phyloP scores from a whole-genome alignment of 1,140 invertebrate genomes.

The Ceratitis capitata region DNA sequence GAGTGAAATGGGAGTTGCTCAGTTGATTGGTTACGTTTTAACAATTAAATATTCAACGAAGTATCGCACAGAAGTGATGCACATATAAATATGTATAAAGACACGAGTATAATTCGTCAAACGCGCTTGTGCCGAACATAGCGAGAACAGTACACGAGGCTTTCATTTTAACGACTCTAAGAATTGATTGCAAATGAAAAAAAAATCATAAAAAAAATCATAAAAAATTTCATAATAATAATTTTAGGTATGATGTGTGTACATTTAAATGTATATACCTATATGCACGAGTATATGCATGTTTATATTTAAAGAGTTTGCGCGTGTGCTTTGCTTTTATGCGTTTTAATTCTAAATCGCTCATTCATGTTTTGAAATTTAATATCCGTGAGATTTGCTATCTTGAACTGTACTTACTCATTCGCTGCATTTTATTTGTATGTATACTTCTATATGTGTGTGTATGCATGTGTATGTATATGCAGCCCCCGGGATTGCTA shows the following conservation, averaged over 20 bases:
- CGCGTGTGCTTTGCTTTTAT: not conserved
- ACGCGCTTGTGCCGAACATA: not conserved
- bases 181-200: too few relatives aligned
- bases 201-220: too few relatives aligned
- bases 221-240: too few relatives aligned
- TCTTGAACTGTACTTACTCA: not conserved
- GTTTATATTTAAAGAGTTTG: not conserved
- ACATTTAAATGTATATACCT: too few relatives aligned
- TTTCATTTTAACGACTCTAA: not conserved
- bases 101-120: not conserved
- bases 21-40: not conserved
- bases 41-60: not conserved
- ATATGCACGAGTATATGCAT: not conserved
- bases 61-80: not conserved
- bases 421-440: not conserved
- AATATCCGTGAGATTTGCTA: not conserved
- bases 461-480: not conserved
- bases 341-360: not conserved
- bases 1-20: not conserved
- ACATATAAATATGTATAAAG: not conserved
- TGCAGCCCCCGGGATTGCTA: not conserved
- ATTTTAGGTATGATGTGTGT: too few relatives aligned
- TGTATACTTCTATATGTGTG: too few relatives aligned
- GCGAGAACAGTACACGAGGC: not conserved
- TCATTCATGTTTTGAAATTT: not conserved